Conservation (phyloP, 1,140 invertebrate genomes). For the Sipha flava region DNA sequence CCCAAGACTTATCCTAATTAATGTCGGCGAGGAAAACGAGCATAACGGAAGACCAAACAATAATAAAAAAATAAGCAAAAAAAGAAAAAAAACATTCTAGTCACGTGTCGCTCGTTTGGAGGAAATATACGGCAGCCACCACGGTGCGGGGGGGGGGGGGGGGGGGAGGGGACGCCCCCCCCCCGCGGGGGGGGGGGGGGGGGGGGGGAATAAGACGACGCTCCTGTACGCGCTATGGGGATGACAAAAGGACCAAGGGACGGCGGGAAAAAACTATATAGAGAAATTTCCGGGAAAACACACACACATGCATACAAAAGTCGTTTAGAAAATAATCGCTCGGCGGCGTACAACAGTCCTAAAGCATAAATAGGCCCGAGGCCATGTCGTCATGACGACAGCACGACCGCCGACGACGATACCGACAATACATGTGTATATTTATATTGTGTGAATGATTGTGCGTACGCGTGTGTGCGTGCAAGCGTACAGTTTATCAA, state of each 20-base stretch:
- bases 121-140: not conserved
- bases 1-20: not conserved
- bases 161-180: too few species aligned
- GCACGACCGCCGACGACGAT: not conserved
- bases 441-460: not conserved
- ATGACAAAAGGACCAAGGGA: too few species aligned
- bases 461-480: not conserved
- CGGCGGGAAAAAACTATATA: not conserved
- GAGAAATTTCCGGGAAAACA: not conserved
- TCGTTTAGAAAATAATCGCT: constrained; percentile 16
- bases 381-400: not conserved
- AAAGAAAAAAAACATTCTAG: not conserved
- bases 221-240: too few species aligned
- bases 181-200: too few species aligned
- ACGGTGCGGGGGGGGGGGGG: not conserved
- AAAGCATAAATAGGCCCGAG: not conserved
- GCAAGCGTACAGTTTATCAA: not conserved
- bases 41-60: not conserved
- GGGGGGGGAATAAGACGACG: too few species aligned
- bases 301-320: not conserved
- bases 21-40: not conserved
- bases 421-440: not conserved
- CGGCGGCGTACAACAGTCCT: not conserved
- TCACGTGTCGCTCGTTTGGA: constrained; percentile 13
- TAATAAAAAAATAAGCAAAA: not conserved